Evolutionary conservation across 1,140 invertebrate species (phyloP), one percentile per base, ranked within the genome.

Genomic region (Solenopsis fugax): DNA sequence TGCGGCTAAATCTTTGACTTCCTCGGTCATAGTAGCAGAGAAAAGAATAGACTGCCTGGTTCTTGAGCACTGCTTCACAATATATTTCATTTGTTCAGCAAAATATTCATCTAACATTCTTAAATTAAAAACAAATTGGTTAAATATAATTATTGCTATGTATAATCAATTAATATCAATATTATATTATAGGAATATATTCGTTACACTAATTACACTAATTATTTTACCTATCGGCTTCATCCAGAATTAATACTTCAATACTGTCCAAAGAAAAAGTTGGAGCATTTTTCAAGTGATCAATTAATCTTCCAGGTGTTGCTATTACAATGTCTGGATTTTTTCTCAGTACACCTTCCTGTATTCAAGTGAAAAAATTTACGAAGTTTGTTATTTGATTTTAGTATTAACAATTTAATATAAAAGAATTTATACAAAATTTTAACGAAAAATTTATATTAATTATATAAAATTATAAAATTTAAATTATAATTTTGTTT

Each of bases 81-180:
- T 98, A 95, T 99, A 98, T 93, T 99, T 99, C 98, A 99, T 99
- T 95, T 99, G 99, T 89, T 99, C 98, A 0, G 98, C 98, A 96
- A 99, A 99, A 94, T 98, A 98, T 94, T 99, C 99, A 95, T 99
- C 99, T 90, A 99, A 95, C 98, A 99, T 99, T 91, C 98, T 97
- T 92, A 92, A 93, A 91, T 94, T 93, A 54, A 21, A 85, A 86
- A 48, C 50, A 86, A 41, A 56, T 16, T 60, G 93, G 91, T 94
- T 91, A 50, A 76, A 62, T 16, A 73, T 80, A 71, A 54, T 54
- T 45, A 50, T 72, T 80, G 45, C 29, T 37, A 50, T 34, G 13
- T 12, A 0, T 24, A 72, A 41, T 24, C 0, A 85, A 85, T 92
- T 93, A 67, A 18, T 82, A 81, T 41, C 24, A 78, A 21, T 34